Evolutionary conservation across 2,113 vertebrate genomes (phyloP), one percentile per base, ranked within the genome.

Genomic region (Geococcyx californianus): DNA sequence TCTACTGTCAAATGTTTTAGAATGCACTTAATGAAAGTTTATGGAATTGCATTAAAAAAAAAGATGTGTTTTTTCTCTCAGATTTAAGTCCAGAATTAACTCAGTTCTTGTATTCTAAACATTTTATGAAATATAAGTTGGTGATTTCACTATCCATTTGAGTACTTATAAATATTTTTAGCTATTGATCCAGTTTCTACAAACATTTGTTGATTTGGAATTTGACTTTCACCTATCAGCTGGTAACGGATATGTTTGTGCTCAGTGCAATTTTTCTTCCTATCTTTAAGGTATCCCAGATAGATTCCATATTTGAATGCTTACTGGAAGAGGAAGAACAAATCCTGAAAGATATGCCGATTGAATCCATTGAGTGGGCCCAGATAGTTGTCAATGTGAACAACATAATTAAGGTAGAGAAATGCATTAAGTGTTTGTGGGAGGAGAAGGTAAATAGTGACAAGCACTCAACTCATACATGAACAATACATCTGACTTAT

Each of bases 321-420:
- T 97, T 99, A 68, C 96, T 99, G 87, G 99, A 99, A 74, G 98
- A 99, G 9, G 99, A 99, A 91, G 99, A 99, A 67, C 98, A 98
- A 60, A 97, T 98, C 70, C 97, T 99, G 93, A 98, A 98, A 94
- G 98, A 98, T 36, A 96, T 83, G 16, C 92, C 98, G 0, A 66
- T 98, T 3, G 98, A 98, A 44, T 98, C 98, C 0, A 89, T 98
- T 42, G 98, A 99, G 82, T 99, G 99, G 99, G 98, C 98, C 3
- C 98, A 99, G 33, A 98, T 98, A 70, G 98, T 99, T 67, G 83
- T 99, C 40, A 96, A 97, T 1, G 98, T 99, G 96, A 99, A 99
- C 97, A 98, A 38, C 74, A 97, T 99, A 87, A 97, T 99, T 75
- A 99, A 99, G 99, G 99, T 99, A 98, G 16, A 60, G 40, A 87